These are phyloP conservation scores for Eugnorisma glareosa DNA, from an alignment of 2,888 invertebrate species.

Conservation along the genomic window DNA sequence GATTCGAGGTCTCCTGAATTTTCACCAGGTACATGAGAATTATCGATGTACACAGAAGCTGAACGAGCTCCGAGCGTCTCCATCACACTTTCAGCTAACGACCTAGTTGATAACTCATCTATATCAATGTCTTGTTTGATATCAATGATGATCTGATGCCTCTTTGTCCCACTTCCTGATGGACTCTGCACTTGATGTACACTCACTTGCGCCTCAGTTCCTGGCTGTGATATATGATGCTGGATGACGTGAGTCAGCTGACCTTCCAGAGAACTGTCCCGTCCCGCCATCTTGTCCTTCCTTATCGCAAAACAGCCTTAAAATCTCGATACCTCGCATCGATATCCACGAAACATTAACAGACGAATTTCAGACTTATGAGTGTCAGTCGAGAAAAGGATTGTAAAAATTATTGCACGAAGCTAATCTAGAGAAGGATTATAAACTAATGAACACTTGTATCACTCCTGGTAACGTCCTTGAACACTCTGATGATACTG, in stretches of 20 bases:
- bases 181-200: constrained; percentile 87
- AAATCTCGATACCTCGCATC: constrained; percentile 67
- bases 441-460: constrained; percentile 87
- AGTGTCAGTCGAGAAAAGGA: constrained; percentile 78
- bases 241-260: constrained; percentile 87
- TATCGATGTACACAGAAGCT: constrained; percentile 88
- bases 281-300: constrained; percentile 81
- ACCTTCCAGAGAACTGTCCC: constrained; percentile 82
- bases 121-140: constrained; percentile 89
- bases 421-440: constrained; percentile 69
- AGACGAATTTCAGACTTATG: constrained; percentile 78
- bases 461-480: constrained; percentile 77
- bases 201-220: constrained; percentile 86
- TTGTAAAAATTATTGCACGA: constrained; percentile 75
- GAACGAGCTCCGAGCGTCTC: constrained; percentile 88
- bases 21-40: constrained; percentile 79
- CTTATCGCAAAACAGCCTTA: constrained; percentile 71
- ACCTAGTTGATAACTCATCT: constrained; percentile 86
- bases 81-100: constrained; percentile 89
- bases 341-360: constrained; percentile 59
- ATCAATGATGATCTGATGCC: constrained; percentile 89
- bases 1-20: constrained; percentile 84
- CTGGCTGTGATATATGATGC: constrained; percentile 83
- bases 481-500: constrained; percentile 74
- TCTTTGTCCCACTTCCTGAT: constrained; percentile 83